phyloP scores from a whole-genome alignment of 1,140 invertebrate genomes.

The Panagrolaimus sp. region DNA sequence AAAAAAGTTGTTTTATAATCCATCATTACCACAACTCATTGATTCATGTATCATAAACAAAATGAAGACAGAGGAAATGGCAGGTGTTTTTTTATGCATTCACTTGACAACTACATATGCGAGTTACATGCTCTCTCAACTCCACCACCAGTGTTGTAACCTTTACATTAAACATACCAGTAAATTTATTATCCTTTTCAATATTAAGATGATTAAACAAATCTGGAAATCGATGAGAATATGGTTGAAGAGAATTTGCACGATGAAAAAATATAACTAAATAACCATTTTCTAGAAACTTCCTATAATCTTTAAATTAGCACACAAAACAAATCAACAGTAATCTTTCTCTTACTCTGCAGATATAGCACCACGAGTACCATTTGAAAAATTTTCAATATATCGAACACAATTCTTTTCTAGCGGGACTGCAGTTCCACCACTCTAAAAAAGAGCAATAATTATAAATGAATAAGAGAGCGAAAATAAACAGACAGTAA shows the following conservation, averaged over 20 bases:
- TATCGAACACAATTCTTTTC: conserved; percentile 93
- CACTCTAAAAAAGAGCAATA: conserved; percentile 74
- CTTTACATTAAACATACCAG: too few relatives aligned
- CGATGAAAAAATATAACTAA: conserved; percentile 66
- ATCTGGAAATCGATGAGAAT: conserved; percentile 60
- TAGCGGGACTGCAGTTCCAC: conserved; percentile 88
- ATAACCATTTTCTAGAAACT: conserved; percentile 74
- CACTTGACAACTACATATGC: too few relatives aligned
- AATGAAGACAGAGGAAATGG: too few relatives aligned
- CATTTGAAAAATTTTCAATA: conserved; percentile 96
- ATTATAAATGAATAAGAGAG: too few relatives aligned
- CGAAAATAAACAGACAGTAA: conserved; percentile 3
- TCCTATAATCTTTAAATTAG: conserved; percentile 59
- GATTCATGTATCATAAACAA: too few relatives aligned
- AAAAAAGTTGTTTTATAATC: too few relatives aligned
- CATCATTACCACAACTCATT: too few relatives aligned
- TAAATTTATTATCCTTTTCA: not conserved
- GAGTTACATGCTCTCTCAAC: too few relatives aligned
- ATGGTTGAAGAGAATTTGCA: conserved; percentile 78
- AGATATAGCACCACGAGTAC: conserved; percentile 83
- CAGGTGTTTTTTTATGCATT: too few relatives aligned
- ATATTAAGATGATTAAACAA: not conserved
- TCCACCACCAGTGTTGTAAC: too few relatives aligned
- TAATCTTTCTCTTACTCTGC: conserved; percentile 70
- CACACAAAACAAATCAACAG: conserved; percentile 3